Base-by-base conservation (phyloP, 2,888 invertebrate genomes). In the Chouioia cunea region DNA sequence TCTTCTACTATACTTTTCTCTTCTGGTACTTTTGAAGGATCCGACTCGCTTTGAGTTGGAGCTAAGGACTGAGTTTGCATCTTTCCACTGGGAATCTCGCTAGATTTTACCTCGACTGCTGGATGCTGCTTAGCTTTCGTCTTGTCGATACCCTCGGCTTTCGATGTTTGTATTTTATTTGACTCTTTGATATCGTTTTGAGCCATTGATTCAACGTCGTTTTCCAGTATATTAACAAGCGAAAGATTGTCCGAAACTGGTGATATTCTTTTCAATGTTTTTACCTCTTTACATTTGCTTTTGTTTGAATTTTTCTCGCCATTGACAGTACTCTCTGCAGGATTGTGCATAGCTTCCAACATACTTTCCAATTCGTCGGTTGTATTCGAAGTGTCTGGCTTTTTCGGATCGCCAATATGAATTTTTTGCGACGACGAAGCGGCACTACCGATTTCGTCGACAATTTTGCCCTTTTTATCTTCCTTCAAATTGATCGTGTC, bases 341-440 rank as follows among this genome's bases (percentile, higher is more conserved):
- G 84, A 78, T 85, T 84, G 53, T 85, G 85, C 50, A 85, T 84
- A 14, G 85, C 85, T 65, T 85, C 85, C n/a, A 85, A 75, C 85
- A 85, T 85, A 63, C 86, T 84, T 73, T 87, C 86, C n/a, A 84
- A 75, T 54, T 86, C 85, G 53, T 86, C 86, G 0, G 87, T 86
- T 1, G 86, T 84, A 62, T 86, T 84, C 36, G 86, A 68, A 22
- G 81, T 80, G 68, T 84, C 84, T 2, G 77, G 76, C 70, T 83
- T 83, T 46, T 83, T 82, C 15, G 82, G 84, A 15, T 84, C 83
- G 0, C 75, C 54, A 23, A 48, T 23, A 23, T 15, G 56, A 46
- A 48, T 47, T 52, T 50, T 36, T 67, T 57, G 67, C 1, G 48
- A 43, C 0, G 43, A 18, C 4, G 36, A 36, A 54, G 23, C 57